A percentile compares a stretch with the other conserved stretches of the same genome.
phyloP scores from a whole-genome alignment of 2,113 vertebrate genomes.

The Callipepla squamata region DNA sequence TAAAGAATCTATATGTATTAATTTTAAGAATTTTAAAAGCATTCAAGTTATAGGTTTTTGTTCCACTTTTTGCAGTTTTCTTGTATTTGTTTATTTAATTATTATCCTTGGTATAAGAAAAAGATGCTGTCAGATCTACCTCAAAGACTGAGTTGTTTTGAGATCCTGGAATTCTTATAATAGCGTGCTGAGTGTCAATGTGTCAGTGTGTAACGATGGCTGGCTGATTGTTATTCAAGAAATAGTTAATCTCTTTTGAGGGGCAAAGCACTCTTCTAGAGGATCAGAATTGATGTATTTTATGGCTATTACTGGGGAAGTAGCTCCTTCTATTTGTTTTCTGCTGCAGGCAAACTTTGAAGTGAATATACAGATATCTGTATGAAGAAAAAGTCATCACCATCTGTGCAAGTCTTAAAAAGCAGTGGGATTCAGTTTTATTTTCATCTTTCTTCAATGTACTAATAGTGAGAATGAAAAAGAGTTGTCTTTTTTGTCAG shows the following conservation, averaged over 20 bases:
- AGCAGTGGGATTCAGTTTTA: not conserved
- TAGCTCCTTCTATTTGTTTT: not conserved
- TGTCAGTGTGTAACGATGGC: not conserved
- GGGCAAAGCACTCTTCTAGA: not conserved
- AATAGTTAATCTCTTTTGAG: not conserved
- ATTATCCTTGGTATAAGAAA: not conserved
- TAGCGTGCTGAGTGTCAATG: not conserved
- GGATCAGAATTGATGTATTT: not conserved
- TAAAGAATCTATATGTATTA: not conserved
- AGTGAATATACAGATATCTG: not conserved
- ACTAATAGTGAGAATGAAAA: not conserved
- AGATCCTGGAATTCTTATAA: not conserved
- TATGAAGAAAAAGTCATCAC: not conserved
- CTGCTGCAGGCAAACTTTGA: not conserved
- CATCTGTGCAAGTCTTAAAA: not conserved
- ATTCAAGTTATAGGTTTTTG: not conserved
- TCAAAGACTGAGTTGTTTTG: not conserved
- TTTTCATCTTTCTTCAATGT: not conserved
- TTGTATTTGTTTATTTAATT: not conserved
- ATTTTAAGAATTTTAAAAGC: not conserved
- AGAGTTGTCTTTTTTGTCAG: not conserved
- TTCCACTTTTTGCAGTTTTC: not conserved
- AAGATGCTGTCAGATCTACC: not conserved
- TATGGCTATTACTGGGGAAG: not conserved
- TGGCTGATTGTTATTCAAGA: not conserved